Evolutionary conservation across 2,113 vertebrate genomes (phyloP).

Genomic region (Lasiurus cinereus): DNA sequence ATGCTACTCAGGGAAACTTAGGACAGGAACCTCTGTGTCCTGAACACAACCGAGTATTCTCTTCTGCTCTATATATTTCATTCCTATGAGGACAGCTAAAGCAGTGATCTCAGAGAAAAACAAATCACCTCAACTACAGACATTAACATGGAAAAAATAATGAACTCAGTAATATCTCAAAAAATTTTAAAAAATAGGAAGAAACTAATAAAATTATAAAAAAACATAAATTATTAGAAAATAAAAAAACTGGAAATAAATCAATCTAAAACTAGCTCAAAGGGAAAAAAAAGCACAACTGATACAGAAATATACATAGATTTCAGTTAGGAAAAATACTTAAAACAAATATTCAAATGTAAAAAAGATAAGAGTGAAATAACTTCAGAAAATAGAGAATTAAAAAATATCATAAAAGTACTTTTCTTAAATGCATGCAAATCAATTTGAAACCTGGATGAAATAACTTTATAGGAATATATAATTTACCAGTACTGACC

Average conservation of each 20-base stretch:
- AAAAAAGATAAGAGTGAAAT: neutral
- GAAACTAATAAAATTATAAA: neutral
- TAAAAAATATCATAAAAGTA: neutral
- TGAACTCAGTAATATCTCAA: neutral
- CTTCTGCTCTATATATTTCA: neutral
- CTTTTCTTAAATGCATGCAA: neutral
- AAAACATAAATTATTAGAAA: conserved; percentile 25
- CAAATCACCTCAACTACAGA: neutral
- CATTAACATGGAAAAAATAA: neutral
- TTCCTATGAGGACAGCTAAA: neutral
- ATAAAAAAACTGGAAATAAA: neutral
- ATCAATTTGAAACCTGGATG: neutral
- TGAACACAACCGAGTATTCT: neutral
- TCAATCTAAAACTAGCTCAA: neutral
- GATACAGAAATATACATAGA: neutral
- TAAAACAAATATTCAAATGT: neutral
- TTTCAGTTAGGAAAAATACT: neutral
- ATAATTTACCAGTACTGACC: neutral
- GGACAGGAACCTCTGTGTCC: neutral
- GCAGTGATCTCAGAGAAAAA: neutral
- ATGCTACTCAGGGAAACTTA: neutral
- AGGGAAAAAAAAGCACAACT: neutral
- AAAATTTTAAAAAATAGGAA: neutral
- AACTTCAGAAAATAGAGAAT: neutral
- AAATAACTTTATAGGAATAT: neutral